Evolutionary conservation across 2,888 invertebrate genomes (phyloP).

Genomic region (Aplocera efformata): DNA sequence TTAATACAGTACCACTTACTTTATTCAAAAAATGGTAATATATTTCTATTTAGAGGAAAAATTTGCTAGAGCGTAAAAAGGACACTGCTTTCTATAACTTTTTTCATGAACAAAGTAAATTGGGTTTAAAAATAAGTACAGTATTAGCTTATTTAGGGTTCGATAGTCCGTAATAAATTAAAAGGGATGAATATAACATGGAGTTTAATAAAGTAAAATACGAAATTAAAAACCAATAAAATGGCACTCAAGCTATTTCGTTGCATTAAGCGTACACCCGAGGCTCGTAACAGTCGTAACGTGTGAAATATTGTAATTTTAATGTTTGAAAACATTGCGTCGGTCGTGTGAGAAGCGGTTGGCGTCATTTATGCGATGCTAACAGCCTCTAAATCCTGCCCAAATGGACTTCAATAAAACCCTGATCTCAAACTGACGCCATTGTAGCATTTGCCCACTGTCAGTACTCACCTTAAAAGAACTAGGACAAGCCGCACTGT

Average conservation of each 20-base stretch:
- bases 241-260: conserved; percentile 17
- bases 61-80: no score
- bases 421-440: conserved; percentile 43
- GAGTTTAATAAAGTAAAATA: conserved; percentile 11
- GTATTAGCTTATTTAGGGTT: background rate
- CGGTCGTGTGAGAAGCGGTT: conserved; percentile 36
- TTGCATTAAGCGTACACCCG: conserved; percentile 28
- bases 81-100: no score
- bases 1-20: background rate
- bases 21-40: no score
- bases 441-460: conserved; percentile 22
- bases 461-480: conserved; percentile 20
- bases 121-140: no score
- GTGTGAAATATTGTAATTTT: conserved; percentile 48
- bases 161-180: no score
- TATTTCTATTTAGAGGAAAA: no score
- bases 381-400: conserved; percentile 53
- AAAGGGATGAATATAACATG: conserved; percentile 1
- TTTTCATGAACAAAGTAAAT: no score
- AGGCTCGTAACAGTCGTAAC: conserved; percentile 41
- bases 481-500: conserved; percentile 16
- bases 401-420: conserved; percentile 57
- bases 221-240: conserved; percentile 15
- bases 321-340: conserved; percentile 51
- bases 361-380: conserved; percentile 48